Percentiles rank a stretch among this genome's conserved stretches.
These are phyloP conservation scores for Phortica okadai DNA, from an alignment of 2,888 invertebrate species.

Conservation along the genomic window DNA sequence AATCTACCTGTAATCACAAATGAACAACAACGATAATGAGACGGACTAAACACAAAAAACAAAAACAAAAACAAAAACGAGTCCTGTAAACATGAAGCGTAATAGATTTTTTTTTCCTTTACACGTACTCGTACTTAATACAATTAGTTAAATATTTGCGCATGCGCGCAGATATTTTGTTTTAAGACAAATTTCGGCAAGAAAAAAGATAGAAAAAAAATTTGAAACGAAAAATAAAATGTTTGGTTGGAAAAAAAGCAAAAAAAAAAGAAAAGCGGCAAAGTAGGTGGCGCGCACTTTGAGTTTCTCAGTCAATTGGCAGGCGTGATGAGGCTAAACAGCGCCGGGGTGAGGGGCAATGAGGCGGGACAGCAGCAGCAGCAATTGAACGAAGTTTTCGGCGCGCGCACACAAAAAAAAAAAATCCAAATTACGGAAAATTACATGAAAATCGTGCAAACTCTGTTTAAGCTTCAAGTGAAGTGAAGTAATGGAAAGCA, in stretches of 20 bases:
- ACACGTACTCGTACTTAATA: slow-evolving; percentile 47
- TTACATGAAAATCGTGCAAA: slow-evolving; percentile 75
- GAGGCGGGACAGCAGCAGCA: neutral
- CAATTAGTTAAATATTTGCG: slow-evolving; percentile 64
- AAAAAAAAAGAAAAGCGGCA: neutral
- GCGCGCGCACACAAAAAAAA: slow-evolving; percentile 27
- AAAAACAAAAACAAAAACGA: slow-evolving; percentile 50
- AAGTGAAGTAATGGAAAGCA: slow-evolving; percentile 39
- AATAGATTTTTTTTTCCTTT: neutral
- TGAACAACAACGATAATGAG: slow-evolving; percentile 46
- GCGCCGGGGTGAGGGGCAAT: neutral
- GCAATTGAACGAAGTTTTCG: slow-evolving; percentile 4
- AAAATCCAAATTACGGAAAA: slow-evolving; percentile 67
- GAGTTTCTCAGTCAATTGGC: neutral
- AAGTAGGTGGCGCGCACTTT: slow-evolving; percentile 26
- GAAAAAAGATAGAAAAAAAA: slow-evolving; percentile 14
- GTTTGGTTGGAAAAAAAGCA: neutral
- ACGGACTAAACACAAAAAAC: neutral
- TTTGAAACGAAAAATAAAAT: slow-evolving; percentile 32
- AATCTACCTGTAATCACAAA: slow-evolving; percentile 51
- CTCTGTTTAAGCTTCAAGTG: slow-evolving; percentile 63
- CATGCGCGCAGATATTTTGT: slow-evolving; percentile 48
- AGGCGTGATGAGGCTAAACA: neutral
- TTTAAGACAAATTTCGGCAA: slow-evolving; percentile 62
- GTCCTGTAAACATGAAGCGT: slow-evolving; percentile 12